Base-by-base conservation (phyloP, 2,888 invertebrate genomes). In the Tachina grossa region DNA sequence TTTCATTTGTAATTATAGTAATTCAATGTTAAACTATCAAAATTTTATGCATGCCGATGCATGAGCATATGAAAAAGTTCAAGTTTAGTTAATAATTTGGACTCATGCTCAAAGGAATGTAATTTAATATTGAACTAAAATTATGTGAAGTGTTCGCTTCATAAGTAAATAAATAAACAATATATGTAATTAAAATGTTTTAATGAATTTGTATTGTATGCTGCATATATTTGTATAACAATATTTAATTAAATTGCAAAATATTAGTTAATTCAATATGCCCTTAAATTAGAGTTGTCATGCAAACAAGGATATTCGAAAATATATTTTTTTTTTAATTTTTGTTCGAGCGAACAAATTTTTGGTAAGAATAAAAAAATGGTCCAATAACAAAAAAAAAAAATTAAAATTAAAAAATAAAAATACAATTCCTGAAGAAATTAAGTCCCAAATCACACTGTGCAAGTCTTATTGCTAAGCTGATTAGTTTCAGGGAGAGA, bases 181-280 rank as follows among this genome's bases (percentile, higher is more conserved):
- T 68, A 59, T n/a, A 65, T 75, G 13, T 47, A 47, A 53, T 65
- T 55, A 39, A 51, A 65, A 13, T 19, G 14, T 57, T 49, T 68
- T 59, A 68, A 68, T 68, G 10, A 59, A 77, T 77, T 59, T 68
- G 49, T 49, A 68, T 43, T 41, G 59, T 22, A 49, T 49, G 59
- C 47, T 41, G 59, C n/a, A 57, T 57, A 68, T 57, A 66, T 45
- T 31, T 8, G 1, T 53, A 31, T 65, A n/a, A 10, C 41, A 75
- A 53, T 45, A 55, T 31, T 45, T 22, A 65, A 59, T 59, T 55
- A 19, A 11, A 13, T 22, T 63, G 47, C 3, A 19, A 55, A 8
- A 11, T 10, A 53, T 19, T n/a, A 49, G 2, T 39, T 31, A 39
- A 19, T 19, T 53, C 10, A 22, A 22, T 55, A 55, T 55, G 22